Base-by-base conservation (phyloP, 2,888 invertebrate species). In the Hipparchia semele region DNA sequence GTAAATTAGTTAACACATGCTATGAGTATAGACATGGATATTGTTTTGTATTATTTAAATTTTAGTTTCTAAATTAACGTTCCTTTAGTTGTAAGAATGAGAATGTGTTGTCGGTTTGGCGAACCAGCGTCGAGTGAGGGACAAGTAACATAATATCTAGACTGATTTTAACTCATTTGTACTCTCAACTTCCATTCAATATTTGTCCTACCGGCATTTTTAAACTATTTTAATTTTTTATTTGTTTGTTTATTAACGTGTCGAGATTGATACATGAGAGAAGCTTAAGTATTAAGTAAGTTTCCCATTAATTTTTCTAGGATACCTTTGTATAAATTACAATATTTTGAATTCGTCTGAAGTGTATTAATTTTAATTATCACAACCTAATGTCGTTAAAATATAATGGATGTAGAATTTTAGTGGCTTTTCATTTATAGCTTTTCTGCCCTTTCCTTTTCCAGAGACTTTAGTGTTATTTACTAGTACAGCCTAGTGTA, bases 381-480 rank as follows among this genome's bases (percentile, higher is more conserved):
- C 90, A 87, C 82, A 84, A 87, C 85, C 46, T 91, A 87, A 90
- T 87, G 90, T 88, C 86, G 84, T 88, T 91, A 86, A 92, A 92
- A 91, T 93, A 92, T 93, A 93, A 90, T 91, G 92, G 91, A 92
- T 89, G 92, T 93, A 93, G 93, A 92, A 90, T 91, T 90, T 83
- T 66, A 80, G 79, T 84, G 78, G 82, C 81, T 79, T 92, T 91
- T 91, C 83, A 88, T 90, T 90, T 86, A 49, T 33, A n/a, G 23
- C 10, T 68, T 39, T 2, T 49, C 61, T 13, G 33, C 39, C 33
- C 49, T n/a, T 59, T 45, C 23, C 13, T 64, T 62, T 49, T 49
- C 2, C 39, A 39, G 39, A 39, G 5, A 5, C 39, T 39, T 0
- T 39, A 39, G 39, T 5, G 5, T 39, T 39, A 39, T 1, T 4